A percentile compares a stretch with the other conserved stretches of the same genome.
Conservation (phyloP, 2,113 vertebrate genomes). For the Rhabdomys dilectus region DNA sequence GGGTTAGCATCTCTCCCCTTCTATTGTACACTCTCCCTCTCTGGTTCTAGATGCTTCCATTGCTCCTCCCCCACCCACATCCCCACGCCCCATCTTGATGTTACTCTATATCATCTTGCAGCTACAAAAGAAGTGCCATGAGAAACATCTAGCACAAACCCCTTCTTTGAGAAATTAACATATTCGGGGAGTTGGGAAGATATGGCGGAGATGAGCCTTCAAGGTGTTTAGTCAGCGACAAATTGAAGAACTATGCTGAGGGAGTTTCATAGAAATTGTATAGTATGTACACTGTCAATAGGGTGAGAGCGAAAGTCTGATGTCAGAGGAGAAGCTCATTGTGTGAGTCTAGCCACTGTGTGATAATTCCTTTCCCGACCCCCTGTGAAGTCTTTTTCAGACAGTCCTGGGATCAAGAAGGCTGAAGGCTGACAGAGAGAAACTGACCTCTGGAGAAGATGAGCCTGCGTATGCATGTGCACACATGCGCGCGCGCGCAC, state of each 20-base stretch:
- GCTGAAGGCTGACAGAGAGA: neutral
- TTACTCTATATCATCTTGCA: neutral
- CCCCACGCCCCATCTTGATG: neutral
- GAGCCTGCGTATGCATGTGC: neutral
- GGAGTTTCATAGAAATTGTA: neutral
- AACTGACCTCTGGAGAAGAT: constrained; percentile 30
- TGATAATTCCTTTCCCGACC: neutral
- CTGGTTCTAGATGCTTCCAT: neutral
- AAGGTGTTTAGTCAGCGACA: constrained; percentile 33
- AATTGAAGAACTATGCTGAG: neutral
- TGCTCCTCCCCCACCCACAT: too few species aligned
- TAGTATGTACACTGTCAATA: constrained; percentile 46
- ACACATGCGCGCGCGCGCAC: neutral
- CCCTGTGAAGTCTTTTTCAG: constrained; percentile 34
- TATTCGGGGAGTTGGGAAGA: constrained; percentile 29
- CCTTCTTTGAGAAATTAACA: constrained; percentile 28
- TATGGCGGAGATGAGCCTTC: neutral
- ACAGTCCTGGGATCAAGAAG: neutral
- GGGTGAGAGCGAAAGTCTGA: constrained; percentile 7
- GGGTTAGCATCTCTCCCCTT: neutral
- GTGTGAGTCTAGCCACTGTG: neutral
- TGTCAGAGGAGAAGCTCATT: neutral
- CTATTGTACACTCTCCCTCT: neutral
- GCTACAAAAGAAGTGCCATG: neutral
- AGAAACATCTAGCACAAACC: neutral